Evolutionary conservation across 1,140 invertebrate genomes (phyloP).

Genomic region (Leptestheria dahalacensis): DNA sequence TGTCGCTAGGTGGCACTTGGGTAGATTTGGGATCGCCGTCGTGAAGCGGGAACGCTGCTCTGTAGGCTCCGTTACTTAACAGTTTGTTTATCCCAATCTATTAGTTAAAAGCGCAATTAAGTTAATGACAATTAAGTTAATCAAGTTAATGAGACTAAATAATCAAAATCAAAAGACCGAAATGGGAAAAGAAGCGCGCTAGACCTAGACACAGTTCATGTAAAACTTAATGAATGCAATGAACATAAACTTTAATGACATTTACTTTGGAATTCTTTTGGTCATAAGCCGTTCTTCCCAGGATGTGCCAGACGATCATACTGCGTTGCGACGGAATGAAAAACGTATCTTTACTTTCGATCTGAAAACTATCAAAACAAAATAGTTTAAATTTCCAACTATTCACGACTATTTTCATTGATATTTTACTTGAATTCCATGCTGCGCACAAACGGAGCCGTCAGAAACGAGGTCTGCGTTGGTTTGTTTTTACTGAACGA

Average conservation of each 20-base stretch:
- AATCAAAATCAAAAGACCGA: too few species aligned
- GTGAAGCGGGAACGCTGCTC: constrained; percentile 78
- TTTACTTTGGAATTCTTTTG: constrained; percentile 44
- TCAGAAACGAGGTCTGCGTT: constrained; percentile 3
- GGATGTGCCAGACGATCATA: constrained; percentile 82
- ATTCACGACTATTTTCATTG: constrained; percentile 6
- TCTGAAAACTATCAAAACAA: constrained; percentile 53
- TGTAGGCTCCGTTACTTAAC: constrained; percentile 67
- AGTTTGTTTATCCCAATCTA: constrained; percentile 67
- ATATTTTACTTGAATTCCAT: constrained; percentile 13
- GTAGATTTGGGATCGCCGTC: constrained; percentile 48
- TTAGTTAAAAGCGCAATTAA: neutral
- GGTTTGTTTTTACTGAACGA: neutral
- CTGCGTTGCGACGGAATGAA: constrained; percentile 78
- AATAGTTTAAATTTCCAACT: neutral
- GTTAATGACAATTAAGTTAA: too few species aligned
- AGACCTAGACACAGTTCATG: neutral
- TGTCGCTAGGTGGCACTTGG: constrained; percentile 43
- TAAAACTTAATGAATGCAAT: too few species aligned
- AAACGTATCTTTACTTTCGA: constrained; percentile 67
- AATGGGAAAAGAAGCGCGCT: constrained; percentile 10
- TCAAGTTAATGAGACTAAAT: too few species aligned
- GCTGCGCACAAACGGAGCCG: constrained; percentile 5
- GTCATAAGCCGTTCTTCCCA: constrained; percentile 62
- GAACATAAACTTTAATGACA: too few species aligned